Conservation (phyloP, 2,113 vertebrate genomes). For the Xenopus borealis region DNA sequence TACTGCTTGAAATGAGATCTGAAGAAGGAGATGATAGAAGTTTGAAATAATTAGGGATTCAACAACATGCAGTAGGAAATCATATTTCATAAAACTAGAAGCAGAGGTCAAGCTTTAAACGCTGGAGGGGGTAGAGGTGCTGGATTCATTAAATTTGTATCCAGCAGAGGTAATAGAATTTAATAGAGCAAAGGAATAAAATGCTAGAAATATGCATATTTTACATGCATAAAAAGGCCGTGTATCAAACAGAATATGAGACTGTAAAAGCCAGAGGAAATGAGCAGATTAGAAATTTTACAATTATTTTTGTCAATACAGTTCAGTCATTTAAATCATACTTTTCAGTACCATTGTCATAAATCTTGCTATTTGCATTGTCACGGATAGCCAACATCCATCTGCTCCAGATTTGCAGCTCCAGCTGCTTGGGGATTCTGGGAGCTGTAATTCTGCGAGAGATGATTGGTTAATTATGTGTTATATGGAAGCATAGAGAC, state of each 20-base stretch:
- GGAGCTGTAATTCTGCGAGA: no score
- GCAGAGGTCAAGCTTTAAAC: neutral
- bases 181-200: neutral
- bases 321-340: no score
- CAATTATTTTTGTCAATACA: no score
- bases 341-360: no score
- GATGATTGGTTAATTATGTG: no score
- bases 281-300: no score
- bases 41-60: conserved; percentile 3
- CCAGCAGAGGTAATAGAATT: neutral
- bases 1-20: neutral
- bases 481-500: no score
- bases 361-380: no score
- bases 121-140: neutral
- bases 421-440: no score
- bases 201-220: neutral
- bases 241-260: neutral
- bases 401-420: no score
- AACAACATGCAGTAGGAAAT: neutral
- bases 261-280: neutral
- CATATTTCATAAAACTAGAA: neutral
- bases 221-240: neutral
- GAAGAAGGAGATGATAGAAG: no score
- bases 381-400: no score
- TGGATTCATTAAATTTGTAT: conserved; percentile 2